Evolutionary conservation across 2,888 invertebrate species (phyloP), one percentile per base, ranked within the genome.

Genomic region (Tridacna crocea): DNA sequence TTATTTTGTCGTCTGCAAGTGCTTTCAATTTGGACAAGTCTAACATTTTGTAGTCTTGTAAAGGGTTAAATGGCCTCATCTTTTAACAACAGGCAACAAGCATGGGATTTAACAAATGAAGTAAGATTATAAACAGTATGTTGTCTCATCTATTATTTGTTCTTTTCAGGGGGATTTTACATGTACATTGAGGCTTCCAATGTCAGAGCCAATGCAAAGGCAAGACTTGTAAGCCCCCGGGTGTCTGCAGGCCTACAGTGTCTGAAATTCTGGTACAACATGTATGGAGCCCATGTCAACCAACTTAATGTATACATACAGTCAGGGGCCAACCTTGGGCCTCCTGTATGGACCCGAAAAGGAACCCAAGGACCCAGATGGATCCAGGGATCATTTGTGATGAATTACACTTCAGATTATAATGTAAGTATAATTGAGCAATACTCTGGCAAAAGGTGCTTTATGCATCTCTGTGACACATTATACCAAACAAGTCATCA

Each of bases 151-250:
- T 36, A 8, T 8, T 36, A n/a, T 36, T 22, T 63, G 27, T 79
- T 27, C 66, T 55, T 85, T 85, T 46, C 72, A 91, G 92, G 76
- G 46, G 92, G 93, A 11, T 91, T 90, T 77, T 93, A 93, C 83
- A 87, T 92, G 77, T 93, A 91, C 78, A 92, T 92, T 58, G 92
- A 92, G 82, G 87, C 96, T 0, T 94, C 95, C 11, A 95, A 95
- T 87, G 96, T 96, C 0, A 93, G 96, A 70, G 90, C 96, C 0
- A 96, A 96, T 2, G 96, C 96, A 89, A 94, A 94, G 61, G 96
- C 96, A 0, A 93, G 95, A 80, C 94, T 96, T 13, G 73, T 90
- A 12, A 91, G 92, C 82, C 89, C 89, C 0, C 46, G 80, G 12
- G 76, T 85, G 4, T 65, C 80, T n/a, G 75, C 82, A 0, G 79